Conservation (phyloP, 1,140 invertebrate genomes). For the Pygmarrhopalites habei region DNA sequence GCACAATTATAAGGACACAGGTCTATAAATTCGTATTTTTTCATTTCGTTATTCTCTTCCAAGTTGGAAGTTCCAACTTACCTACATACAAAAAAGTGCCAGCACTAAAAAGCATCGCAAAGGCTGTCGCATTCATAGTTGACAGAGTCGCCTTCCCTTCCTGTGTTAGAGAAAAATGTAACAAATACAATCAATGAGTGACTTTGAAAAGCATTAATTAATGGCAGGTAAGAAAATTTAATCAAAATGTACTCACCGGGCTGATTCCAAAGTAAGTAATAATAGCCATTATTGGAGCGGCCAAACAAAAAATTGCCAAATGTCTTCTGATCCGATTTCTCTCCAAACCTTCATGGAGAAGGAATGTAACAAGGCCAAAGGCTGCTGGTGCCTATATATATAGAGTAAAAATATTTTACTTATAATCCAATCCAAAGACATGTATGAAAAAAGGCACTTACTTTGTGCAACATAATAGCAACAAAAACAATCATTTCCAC, state of each 20-base stretch:
- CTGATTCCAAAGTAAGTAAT: constrained; percentile 90
- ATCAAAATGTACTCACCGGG: constrained; percentile 73
- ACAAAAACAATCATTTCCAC: constrained; percentile 97
- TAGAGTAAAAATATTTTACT: not conserved
- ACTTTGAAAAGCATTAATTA: not conserved
- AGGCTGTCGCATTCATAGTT: constrained; percentile 82
- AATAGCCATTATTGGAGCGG: constrained; percentile 83
- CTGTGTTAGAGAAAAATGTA: constrained; percentile 44
- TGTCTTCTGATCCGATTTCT: constrained; percentile 77
- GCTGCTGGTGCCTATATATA: constrained; percentile 77
- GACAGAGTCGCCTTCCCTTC: constrained; percentile 63
- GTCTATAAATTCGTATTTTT: too few relatives aligned
- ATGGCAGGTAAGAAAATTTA: too few relatives aligned
- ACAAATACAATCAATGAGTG: not conserved
- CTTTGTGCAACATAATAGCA: constrained; percentile 98
- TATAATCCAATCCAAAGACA: constrained; percentile 6
- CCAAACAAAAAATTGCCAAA: constrained; percentile 84
- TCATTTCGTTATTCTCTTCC: too few relatives aligned
- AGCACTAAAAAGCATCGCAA: constrained; percentile 97
- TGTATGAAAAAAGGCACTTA: constrained; percentile 41
- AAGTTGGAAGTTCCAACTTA: too few relatives aligned
- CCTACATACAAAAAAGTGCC: constrained; percentile 96
- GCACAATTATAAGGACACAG: too few relatives aligned
- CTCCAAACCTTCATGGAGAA: constrained; percentile 91
- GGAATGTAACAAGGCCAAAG: constrained; percentile 94